Base-by-base conservation (phyloP, 2,113 vertebrate species). In the Scartelaos histophorus region DNA sequence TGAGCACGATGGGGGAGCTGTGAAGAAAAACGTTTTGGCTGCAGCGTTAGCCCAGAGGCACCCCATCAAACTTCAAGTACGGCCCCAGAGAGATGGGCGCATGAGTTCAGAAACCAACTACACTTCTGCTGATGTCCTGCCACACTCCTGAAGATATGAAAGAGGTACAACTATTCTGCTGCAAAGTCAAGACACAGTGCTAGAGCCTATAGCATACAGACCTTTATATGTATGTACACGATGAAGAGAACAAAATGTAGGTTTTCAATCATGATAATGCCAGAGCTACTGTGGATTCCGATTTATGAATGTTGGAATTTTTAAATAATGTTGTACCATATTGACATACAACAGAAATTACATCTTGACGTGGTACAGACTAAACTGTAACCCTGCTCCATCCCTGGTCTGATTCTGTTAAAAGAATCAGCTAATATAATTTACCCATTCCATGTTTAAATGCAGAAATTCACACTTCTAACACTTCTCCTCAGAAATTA, bases 11-110 rank as follows among this genome's bases (percentile, higher is more conserved):
- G 47, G 67, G 67, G 56, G 49, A 69, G 22, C 49, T 17, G 65
- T 69, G 65, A 64, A 58, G 12, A 75, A 76, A 85, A 82, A 49
- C 70, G 68, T 24, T 81, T 75, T 77, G 69, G 69, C 66, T 78
- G 66, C 69, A 71, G 43, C 69, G 69, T 49, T 58, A 62, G 78
- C 58, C 76, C 68, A 75, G 22, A 53, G 81, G 71, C 34, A 69
- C 45, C 58, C 24, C 17, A 66, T 82, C 51, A 78, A 70, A 82
- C 47, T 43, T 75, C 51, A 46, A 34, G 17, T 74, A 19, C 3
- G 38, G 34, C 62, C n/a, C 22, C 25, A 15, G 9, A 64, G 24
- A 65, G 1, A 17, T 34, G 13, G 67, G 35, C 15, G 15, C n/a
- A 9, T 19, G 61, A 12, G 29, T 21, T 43, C 34, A 64, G 34